A percentile compares a stretch with the other conserved stretches of the same genome.
phyloP scores from a whole-genome alignment of 1,140 invertebrate species.

The Solenopsis invicta region DNA sequence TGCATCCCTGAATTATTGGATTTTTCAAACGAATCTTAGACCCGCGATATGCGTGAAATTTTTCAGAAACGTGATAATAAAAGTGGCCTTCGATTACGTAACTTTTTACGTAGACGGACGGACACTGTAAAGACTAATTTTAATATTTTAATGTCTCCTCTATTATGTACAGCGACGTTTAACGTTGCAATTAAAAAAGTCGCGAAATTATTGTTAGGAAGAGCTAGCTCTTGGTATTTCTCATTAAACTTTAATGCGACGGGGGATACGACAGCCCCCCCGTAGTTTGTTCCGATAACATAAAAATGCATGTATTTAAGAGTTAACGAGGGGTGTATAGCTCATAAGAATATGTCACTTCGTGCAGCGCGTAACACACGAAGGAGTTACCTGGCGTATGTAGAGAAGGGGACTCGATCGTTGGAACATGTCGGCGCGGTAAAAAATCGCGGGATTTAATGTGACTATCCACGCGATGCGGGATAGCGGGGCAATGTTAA shows the following conservation, averaged over 20 bases:
- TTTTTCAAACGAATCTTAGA: not conserved
- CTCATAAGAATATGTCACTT: conserved; percentile 42
- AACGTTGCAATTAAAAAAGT: conserved; percentile 21
- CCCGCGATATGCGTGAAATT: not conserved
- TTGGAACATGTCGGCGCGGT: conserved; percentile 12
- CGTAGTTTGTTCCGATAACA: conserved; percentile 15
- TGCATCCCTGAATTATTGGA: not conserved
- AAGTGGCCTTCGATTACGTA: not conserved
- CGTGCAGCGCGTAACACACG: conserved; percentile 29
- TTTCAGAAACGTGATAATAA: conserved; percentile 13
- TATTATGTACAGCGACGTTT: not conserved
- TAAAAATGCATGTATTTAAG: conserved; percentile 38
- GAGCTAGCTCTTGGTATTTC: not conserved
- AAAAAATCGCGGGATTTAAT: conserved; percentile 39
- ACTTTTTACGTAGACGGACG: not conserved
- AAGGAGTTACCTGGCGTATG: not conserved
- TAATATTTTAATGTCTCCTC: not conserved
- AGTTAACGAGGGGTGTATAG: conserved; percentile 31
- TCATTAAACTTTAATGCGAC: conserved; percentile 38
- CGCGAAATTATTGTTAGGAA: not conserved
- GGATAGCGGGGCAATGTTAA: conserved; percentile 18
- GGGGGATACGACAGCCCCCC: not conserved
- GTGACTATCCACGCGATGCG: conserved; percentile 37
- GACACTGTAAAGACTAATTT: not conserved
- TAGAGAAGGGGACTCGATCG: conserved; percentile 14